A percentile compares a stretch with the other conserved stretches of the same genome.
These are phyloP conservation scores for Cephus spinipes DNA, from an alignment of 2,888 invertebrate genomes.

Conservation along the genomic window DNA sequence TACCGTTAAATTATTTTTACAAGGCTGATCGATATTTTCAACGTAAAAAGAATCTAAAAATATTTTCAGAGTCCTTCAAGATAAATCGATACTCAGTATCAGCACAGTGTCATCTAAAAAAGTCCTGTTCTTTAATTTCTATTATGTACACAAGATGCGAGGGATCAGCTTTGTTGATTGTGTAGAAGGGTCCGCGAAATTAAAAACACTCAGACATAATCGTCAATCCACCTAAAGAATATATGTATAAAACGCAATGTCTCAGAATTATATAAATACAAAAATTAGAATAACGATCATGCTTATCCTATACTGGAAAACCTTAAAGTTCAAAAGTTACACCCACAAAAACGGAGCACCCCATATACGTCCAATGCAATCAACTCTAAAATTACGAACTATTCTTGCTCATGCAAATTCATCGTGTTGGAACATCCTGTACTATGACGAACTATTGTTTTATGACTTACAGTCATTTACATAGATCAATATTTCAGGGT, in stretches of 20 bases:
- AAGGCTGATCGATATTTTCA: background rate
- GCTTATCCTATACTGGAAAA: background rate
- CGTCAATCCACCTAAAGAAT: background rate
- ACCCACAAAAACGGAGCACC: background rate
- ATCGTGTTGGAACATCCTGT: background rate
- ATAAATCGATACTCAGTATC: background rate
- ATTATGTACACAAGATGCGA: background rate
- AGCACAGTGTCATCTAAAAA: background rate
- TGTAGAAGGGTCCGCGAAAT: background rate
- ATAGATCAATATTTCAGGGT: background rate
- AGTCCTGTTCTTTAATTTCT: background rate
- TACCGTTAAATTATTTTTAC: background rate
- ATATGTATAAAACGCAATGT: background rate
- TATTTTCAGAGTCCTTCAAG: background rate
- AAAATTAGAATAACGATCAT: background rate
- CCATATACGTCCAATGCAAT: background rate
- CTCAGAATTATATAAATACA: background rate
- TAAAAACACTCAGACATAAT: background rate
- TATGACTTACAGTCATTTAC: background rate
- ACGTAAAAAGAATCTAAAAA: background rate
- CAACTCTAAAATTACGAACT: background rate
- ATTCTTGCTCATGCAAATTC: background rate
- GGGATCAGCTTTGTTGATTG: background rate
- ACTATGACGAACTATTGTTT: background rate
- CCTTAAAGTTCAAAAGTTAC: background rate